Base-by-base conservation (phyloP, 2,888 invertebrate species). In the Folsomia manolachei region DNA sequence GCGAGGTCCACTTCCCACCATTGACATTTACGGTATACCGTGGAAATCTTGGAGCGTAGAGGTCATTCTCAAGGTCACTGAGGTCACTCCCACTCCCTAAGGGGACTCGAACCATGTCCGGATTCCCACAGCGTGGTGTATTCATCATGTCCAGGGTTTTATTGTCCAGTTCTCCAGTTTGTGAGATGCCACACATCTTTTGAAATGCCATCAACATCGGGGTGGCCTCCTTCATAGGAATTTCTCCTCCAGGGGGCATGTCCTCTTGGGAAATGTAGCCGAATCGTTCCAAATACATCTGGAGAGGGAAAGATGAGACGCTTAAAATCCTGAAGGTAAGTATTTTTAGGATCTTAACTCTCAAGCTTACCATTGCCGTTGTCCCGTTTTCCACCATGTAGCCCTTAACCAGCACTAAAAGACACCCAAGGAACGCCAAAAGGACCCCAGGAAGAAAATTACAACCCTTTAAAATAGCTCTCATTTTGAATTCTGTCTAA, bases 111-210 rank as follows among this genome's bases (percentile, higher is more conserved):
- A 74, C 67, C 56, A 78, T 73, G 52, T 78, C 80, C 11, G 27
- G n/a, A 51, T 78, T 78, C n/a, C 80, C 80, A 56, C 80, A 80
- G 1, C 80, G 67, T 0, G 78, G 77, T 19, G 65, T 66, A 27
- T 80, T 80, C 80, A 80, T 80, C 76, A 78, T 76, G 18, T 69
- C 23, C 71, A 80, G 69, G n/a, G 80, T 80, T 67, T 72, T 71
- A 0, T 64, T 26, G 69, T 80, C 80, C n/a, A 80, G 53, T n/a
- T 52, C 24, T 9, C 80, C 80, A 0, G 80, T 77, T 53, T 70
- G 70, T 51, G 75, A 72, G 21, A 80, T 74, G 0, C 73, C 64
- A 18, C 75, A 71, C 77, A 80, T 78, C 63, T 74, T 72, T 65
- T 80, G 80, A 53, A 79, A 80, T 9, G 74, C 69, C 71, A 71